These are phyloP conservation scores for Rhipidura dahli DNA, from an alignment of 2,113 vertebrate species.

Conservation along the genomic window DNA sequence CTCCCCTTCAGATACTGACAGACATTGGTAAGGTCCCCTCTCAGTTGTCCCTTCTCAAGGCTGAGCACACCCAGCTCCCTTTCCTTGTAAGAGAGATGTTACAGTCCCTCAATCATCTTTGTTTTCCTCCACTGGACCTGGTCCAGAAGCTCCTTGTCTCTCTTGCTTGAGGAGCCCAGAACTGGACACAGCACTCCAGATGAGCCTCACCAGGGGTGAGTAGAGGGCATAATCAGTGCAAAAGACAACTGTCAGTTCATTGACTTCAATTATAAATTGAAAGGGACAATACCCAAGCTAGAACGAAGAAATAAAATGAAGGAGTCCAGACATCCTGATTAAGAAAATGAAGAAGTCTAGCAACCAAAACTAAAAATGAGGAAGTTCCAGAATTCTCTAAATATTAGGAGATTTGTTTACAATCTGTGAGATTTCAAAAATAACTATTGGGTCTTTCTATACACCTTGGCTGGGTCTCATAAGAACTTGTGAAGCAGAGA, in stretches of 20 bases:
- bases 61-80: background rate
- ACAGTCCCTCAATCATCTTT: background rate
- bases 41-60: background rate
- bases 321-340: background rate
- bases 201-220: background rate
- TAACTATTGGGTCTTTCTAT: background rate
- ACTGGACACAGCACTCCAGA: background rate
- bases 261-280: background rate
- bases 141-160: background rate
- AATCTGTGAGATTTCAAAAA: background rate
- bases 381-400: background rate
- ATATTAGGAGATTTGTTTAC: background rate
- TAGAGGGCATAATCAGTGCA: background rate
- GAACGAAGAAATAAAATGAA: background rate
- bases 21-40: background rate
- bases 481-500: background rate
- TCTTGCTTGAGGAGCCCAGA: background rate
- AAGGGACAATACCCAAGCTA: background rate
- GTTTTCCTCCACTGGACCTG: too few relatives aligned
- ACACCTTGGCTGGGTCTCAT: background rate
- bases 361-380: background rate
- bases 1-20: fast-evolving
- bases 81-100: background rate
- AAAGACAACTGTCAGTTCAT: background rate
- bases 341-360: background rate